Base-by-base conservation (phyloP, 2,888 invertebrate genomes). In the Pyrgus malvae region DNA sequence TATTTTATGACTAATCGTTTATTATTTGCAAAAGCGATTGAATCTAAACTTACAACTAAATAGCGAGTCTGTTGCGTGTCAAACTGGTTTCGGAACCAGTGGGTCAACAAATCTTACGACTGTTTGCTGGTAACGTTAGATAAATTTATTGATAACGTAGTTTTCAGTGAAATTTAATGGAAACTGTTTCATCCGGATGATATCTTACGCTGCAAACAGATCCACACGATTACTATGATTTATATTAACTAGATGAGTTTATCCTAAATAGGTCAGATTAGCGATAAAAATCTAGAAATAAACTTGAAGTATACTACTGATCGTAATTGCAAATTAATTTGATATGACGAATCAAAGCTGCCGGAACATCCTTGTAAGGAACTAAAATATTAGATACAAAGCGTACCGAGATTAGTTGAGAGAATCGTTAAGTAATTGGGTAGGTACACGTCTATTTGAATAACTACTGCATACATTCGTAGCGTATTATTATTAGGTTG, bases 141-240 rank as follows among this genome's bases (percentile, higher is more conserved):
- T 87, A 80, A 86, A 86, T 85, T 85, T 85, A 85, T 82, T 80
- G 87, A 87, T 86, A 86, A 83, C 70, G 76, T 70, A 70, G 75
- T 76, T 77, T 77, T 76, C 80, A 74, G 78, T 74, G 73, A 82
- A 83, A 78, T 80, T 74, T 79, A 83, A 82, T 83, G 74, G 79
- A 78, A 80, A 79, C 78, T 70, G 74, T 76, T 81, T 67, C 70
- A 77, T 76, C 72, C 71, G 69, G 70, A 69, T 64, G 72, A 72
- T 79, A 78, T 76, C 77, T 76, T 14, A 69, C 73, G 77, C 74
- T 72, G 68, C 71, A 75, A 70, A 71, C 68, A 65, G 68, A 73
- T 68, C 67, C 62, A 62, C 62, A 58, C 68, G 74, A 77, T 78
- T 76, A 69, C 71, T 63, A 61, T 75, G 67, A 76, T 75, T 79